These are phyloP conservation scores for Mus spretus DNA, from an alignment of 2,797 vertebrate genomes.

Conservation along the genomic window DNA sequence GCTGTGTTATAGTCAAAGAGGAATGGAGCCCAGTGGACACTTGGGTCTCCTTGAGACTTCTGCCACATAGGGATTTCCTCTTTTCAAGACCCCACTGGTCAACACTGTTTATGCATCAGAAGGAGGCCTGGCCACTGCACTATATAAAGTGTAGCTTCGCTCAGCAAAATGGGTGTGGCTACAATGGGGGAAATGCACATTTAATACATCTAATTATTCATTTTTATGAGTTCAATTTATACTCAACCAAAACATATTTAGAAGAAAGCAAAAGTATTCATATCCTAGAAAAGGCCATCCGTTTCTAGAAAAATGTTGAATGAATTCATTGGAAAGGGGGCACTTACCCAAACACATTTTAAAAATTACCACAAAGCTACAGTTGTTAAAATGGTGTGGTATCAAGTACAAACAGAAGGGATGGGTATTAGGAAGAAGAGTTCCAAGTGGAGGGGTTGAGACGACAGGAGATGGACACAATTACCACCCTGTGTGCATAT, in stretches of 20 bases:
- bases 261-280: conserved; percentile 46
- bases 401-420: not conserved
- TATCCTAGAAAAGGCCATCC: conserved; percentile 19
- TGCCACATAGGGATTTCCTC: not conserved
- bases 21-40: not conserved
- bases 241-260: conserved; percentile 37
- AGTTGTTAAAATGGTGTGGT: not conserved
- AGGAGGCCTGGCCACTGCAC: not conserved
- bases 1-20: not conserved
- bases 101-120: not conserved
- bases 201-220: not conserved
- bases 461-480: not conserved
- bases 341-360: conserved; percentile 53
- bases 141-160: not conserved
- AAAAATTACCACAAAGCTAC: conserved; percentile 37
- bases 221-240: conserved; percentile 57
- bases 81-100: not conserved
- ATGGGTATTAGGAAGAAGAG: not conserved
- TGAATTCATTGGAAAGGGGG: not conserved
- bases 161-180: not conserved
- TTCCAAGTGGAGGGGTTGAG: not conserved
- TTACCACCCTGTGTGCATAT: not conserved
- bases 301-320: conserved; percentile 46
- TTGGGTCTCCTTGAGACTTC: conserved; percentile 33
- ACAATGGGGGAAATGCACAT: not conserved